Evolutionary conservation across 2,888 invertebrate genomes (phyloP).

Genomic region (Clepsis dumicolana): DNA sequence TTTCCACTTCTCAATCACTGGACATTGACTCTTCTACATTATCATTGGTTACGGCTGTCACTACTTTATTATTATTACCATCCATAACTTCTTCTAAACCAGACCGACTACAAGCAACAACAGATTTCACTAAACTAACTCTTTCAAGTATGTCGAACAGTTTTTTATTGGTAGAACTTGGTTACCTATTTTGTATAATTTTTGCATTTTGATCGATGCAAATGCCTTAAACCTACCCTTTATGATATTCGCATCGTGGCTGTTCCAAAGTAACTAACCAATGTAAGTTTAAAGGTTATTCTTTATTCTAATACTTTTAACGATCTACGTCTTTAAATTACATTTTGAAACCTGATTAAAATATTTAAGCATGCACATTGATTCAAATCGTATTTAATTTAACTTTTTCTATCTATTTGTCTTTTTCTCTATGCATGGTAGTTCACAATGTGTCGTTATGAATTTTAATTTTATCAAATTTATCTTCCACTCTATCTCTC

Average conservation of each 20-base stretch:
- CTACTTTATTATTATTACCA: conserved; percentile 8
- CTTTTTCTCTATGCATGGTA: conserved; percentile 40
- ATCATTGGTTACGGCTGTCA: conserved; percentile 21
- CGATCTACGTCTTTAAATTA: conserved; percentile 17
- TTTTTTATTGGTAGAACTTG: conserved; percentile 19
- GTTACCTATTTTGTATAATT: conserved; percentile 13
- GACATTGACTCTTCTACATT: conserved; percentile 29
- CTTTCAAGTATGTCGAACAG: conserved; percentile 26
- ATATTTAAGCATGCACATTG: conserved; percentile 25
- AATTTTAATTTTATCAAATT: conserved; percentile 20
- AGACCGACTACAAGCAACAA: conserved; percentile 26
- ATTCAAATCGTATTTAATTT: conserved; percentile 17
- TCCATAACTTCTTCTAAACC: conserved; percentile 30
- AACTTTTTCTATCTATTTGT: conserved; percentile 29
- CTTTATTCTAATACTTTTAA: background rate
- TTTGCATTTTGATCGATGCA: conserved; percentile 19
- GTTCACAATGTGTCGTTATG: conserved; percentile 27
- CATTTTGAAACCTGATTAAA: conserved; percentile 3
- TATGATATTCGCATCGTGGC: conserved; percentile 25
- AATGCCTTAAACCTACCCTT: conserved; percentile 22
- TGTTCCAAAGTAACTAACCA: background rate
- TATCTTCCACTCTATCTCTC: conserved; percentile 4
- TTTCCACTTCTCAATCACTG: conserved; percentile 11
- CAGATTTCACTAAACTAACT: conserved; percentile 11
- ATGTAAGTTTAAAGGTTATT: background rate